Conservation (phyloP, 2,797 vertebrate genomes). For the Centropyge bicolor region DNA sequence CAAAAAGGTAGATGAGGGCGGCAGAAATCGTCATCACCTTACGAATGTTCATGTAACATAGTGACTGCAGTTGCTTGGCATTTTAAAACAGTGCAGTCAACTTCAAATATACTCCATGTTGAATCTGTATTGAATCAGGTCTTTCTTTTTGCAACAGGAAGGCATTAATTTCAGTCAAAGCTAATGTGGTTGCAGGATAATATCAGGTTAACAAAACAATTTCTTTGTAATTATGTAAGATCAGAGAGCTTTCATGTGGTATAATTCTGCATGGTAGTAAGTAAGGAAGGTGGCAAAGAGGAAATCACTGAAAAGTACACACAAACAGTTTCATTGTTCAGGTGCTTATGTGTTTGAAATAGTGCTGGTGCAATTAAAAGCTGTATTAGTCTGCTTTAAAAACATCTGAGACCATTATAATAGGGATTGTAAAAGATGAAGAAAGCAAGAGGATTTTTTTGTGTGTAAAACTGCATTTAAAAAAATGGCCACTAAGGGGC, state of each 20-base stretch:
- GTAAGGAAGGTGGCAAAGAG: too few species aligned
- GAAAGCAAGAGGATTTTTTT: neutral
- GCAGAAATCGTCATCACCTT: too few species aligned
- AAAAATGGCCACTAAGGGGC: conserved; percentile 38
- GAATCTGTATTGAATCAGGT: neutral
- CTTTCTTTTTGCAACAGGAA: neutral
- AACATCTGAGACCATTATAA: neutral
- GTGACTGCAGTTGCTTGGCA: neutral
- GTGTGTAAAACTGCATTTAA: conserved; percentile 12
- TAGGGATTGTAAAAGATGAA: neutral
- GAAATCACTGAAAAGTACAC: neutral
- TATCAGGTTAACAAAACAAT: neutral
- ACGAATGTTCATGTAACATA: too few species aligned
- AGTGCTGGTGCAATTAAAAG: neutral
- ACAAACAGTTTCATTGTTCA: neutral
- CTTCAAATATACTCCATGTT: neutral
- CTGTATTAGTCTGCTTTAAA: neutral
- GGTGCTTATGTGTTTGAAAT: neutral
- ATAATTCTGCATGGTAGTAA: neutral
- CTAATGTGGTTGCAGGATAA: neutral
- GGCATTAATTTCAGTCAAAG: neutral
- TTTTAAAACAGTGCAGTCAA: neutral
- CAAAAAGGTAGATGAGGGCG: neutral
- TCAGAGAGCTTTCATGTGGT: neutral
- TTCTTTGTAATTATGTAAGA: neutral